Base-by-base conservation (phyloP, 2,113 vertebrate genomes). In the Nansenia antarctica region DNA sequence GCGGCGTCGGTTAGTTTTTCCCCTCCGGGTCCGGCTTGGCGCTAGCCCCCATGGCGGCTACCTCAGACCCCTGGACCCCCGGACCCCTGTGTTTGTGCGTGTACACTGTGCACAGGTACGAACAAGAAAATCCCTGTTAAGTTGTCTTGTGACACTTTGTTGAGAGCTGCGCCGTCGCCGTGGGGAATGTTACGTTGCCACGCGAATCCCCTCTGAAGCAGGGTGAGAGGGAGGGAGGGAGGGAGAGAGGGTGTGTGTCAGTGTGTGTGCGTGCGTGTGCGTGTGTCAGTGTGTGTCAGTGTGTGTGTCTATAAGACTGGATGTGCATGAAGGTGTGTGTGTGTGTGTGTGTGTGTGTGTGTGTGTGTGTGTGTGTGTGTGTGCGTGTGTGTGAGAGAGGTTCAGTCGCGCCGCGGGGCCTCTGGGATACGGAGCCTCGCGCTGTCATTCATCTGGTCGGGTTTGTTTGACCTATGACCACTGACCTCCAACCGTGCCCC, bases 41-140 rank as follows among this genome's bases (percentile, higher is more conserved):
- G 67, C 74, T 77, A 72, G 81, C 67, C 71, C n/a, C 31, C 54
- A 30, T n/a, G 54, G 54, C 11, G 9, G 58, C 61, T 39, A 22
- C 35, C 65, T 62, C 39, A 80, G 80, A 85, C 80, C 47, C 67
- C 61, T n/a, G 70, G 2, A 12, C 29, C 29, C 27, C 27, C 47
- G 12, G 15, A n/a, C 3, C 34, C 32, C 65, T 29, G 42, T 85
- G 81, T 84, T 89, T 90, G 85, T 81, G 68, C 69, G 55, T 76
- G 77, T 82, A 82, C 71, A 62, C 82, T 74, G 70, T 86, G 84
- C 84, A 87, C 85, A 91, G 81, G 84, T 92, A 93, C 80, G 90
- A 96, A 93, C 88, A 94, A 94, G 93, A 94, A 95, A 94, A 94
- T 92, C 89, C 88, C 89, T 92, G 85, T 93, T 91, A 91, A 91